Base-by-base conservation (phyloP, 2,797 vertebrate species). In the Periparus ater region DNA sequence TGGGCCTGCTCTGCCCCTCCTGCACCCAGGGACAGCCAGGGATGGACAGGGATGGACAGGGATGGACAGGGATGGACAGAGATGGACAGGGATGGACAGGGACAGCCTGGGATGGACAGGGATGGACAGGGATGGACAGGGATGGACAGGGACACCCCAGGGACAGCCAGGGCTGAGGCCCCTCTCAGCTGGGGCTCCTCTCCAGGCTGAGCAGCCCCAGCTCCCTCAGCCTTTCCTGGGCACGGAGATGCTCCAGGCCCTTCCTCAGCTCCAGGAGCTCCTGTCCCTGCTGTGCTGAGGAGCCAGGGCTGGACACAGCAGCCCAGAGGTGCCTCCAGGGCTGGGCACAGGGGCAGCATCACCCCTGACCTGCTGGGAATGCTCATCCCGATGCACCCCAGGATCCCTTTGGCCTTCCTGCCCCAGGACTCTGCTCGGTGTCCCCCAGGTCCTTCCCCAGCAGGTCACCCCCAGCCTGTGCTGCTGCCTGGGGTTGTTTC, bases 341-440 rank as follows among this genome's bases (percentile, higher is more conserved):
- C 58, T 63, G 74, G 45, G 27, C 74, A 63, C 1, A 63, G 74
- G 58, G 74, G 48, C 60, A 53, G 48, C 11, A 4, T 18, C 60
- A 5, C 2, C 54, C 63, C 63, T 50, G 44, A 2, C 25, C 65
- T 23, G 45, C 54, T 70, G 78, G 36, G 5, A 81, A 3, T 26
- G 66, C 38, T 6, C 45, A 26, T 20, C 54, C 65, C 3, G 0
- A 6, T 25, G 19, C 0, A 2, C 3, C 47, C 23, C 50, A 2
- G 60, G 20, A 12, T 2, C 0, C 23, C 48, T 11, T 1, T 13
- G 54, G 26, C 26, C 3, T 58, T 30, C 5, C 26, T 54, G 60
- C 20, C 61, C 32, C 75, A 57, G 80, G 42, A 48, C 80, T 38
- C 62, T 14, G 21, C 38, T 47, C 9, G 0, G 6, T 45, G 83